Percentiles rank a stretch among this genome's conserved stretches.
These are phyloP conservation scores for Loris lydekkerianus DNA, from an alignment of 2,797 vertebrate genomes.

Conservation along the genomic window DNA sequence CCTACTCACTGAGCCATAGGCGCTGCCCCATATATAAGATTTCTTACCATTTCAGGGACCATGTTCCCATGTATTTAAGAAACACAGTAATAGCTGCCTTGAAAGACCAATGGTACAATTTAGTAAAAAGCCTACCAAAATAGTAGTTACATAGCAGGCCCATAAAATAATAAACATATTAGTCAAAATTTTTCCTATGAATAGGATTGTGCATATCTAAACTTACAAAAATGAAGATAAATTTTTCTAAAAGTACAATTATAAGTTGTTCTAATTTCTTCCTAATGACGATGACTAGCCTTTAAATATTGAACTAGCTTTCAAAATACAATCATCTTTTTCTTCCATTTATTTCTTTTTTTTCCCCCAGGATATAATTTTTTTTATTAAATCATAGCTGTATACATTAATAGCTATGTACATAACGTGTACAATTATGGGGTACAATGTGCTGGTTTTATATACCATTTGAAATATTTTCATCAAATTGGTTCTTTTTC, in stretches of 20 bases:
- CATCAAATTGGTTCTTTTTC: not conserved
- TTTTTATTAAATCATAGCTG: too few species aligned
- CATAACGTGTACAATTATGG: too few species aligned
- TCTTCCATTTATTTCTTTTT: constrained; percentile 49
- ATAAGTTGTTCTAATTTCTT: not conserved
- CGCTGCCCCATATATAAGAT: not conserved
- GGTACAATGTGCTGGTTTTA: too few species aligned
- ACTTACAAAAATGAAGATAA: not conserved
- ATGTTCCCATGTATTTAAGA: not conserved
- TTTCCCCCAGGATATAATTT: not conserved
- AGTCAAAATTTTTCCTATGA: not conserved
- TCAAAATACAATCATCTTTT: constrained; percentile 29
- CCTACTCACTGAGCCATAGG: too few species aligned
- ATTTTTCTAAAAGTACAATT: not conserved
- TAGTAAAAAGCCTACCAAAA: not conserved
- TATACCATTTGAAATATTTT: too few species aligned
- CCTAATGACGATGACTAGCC: not conserved
- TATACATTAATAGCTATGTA: too few species aligned
- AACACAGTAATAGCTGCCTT: not conserved
- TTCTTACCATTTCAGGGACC: not conserved
- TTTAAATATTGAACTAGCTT: not conserved
- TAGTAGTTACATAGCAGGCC: not conserved
- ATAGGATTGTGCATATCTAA: not conserved
- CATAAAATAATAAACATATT: not conserved
- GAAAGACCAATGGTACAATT: not conserved